Evolutionary conservation across 2,113 vertebrate genomes (phyloP).

Genomic region (Hemicordylus capensis): DNA sequence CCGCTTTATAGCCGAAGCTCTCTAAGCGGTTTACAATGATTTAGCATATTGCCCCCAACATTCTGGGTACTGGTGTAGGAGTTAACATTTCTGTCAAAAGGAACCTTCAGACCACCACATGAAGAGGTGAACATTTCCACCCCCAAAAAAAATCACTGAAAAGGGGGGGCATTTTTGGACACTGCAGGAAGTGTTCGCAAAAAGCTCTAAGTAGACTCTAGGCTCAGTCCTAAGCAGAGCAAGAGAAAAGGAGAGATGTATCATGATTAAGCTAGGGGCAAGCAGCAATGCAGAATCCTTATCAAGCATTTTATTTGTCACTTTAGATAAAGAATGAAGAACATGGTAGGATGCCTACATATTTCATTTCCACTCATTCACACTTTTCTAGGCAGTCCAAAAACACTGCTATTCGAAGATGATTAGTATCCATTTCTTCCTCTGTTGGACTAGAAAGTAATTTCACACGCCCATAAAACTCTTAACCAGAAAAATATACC

Average conservation of each 20-base stretch:
- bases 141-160: neutral
- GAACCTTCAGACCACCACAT: neutral
- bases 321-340: neutral
- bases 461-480: neutral
- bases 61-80: no score
- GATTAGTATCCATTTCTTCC: neutral
- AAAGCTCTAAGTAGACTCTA: neutral
- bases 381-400: neutral
- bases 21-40: no score
- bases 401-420: neutral
- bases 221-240: neutral
- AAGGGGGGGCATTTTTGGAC: neutral
- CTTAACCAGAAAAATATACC: neutral
- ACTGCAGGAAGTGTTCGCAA: neutral
- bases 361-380: slow-evolving; percentile 16
- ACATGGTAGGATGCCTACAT: neutral
- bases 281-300: neutral
- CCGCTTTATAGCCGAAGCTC: no score
- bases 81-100: neutral
- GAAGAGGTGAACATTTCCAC: neutral
- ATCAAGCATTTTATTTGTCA: neutral
- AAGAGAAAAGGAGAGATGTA: neutral
- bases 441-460: neutral
- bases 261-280: neutral
- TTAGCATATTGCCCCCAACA: no score